Percentiles rank a stretch among this genome's conserved stretches.
phyloP scores from a whole-genome alignment of 2,797 vertebrate genomes.

The Taeniopygia guttata region DNA sequence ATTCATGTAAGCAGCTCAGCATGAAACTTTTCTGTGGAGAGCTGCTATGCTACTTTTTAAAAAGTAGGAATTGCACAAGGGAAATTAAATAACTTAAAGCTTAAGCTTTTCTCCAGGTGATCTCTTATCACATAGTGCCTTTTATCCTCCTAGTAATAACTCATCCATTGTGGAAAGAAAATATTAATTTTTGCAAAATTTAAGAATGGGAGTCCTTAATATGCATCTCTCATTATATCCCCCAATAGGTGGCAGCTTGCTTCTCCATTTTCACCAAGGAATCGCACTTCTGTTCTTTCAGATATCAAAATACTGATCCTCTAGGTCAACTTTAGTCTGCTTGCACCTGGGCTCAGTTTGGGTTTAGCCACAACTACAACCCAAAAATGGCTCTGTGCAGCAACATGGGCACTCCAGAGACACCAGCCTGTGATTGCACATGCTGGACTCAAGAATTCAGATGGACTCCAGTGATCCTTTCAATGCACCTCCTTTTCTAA shows the following conservation, averaged over 20 bases:
- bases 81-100: background rate
- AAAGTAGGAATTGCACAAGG: background rate
- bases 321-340: background rate
- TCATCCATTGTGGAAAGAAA: background rate
- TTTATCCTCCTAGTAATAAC: background rate
- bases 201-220: background rate
- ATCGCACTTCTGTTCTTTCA: background rate
- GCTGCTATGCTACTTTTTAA: background rate
- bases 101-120: background rate
- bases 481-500: background rate
- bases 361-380: background rate
- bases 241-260: background rate
- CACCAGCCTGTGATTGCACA: fast-evolving
- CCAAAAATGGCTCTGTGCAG: background rate
- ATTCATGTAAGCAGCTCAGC: background rate
- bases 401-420: fast-evolving
- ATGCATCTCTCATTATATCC: background rate
- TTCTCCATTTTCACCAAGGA: background rate
- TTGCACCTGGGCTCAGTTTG: background rate
- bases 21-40: background rate
- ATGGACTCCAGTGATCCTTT: background rate
- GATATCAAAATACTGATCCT: background rate
- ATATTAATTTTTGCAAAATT: background rate
- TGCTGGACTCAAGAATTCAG: background rate
- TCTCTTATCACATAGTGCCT: background rate